Conservation (phyloP, 2,113 vertebrate species). For the Talpa occidentalis region DNA sequence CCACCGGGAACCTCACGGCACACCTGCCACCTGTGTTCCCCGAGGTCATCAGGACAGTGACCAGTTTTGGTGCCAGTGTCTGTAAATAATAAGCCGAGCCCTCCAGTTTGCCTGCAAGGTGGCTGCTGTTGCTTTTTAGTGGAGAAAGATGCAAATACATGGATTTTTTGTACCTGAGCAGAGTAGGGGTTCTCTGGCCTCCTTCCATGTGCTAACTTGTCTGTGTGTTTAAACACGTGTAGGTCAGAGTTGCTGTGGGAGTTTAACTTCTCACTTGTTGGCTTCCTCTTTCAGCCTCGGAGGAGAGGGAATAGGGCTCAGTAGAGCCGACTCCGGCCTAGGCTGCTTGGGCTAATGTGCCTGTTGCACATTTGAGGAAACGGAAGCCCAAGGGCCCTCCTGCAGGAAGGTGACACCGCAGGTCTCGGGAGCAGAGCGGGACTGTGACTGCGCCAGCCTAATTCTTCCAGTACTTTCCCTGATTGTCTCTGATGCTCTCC, state of each 20-base stretch:
- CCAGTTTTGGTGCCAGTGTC: neutral
- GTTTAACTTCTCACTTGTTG: neutral
- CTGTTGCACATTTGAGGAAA: neutral
- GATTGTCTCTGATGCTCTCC: neutral
- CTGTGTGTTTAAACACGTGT: neutral
- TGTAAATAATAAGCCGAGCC: neutral
- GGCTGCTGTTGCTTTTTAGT: neutral
- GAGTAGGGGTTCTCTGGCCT: neutral
- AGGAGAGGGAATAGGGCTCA: neutral
- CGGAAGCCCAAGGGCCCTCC: neutral
- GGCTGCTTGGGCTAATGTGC: neutral
- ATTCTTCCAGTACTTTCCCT: neutral
- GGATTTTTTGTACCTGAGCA: neutral
- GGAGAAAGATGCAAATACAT: neutral
- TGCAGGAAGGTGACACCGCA: too few relatives aligned
- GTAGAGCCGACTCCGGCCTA: neutral
- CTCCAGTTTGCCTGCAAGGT: neutral
- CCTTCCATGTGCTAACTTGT: neutral
- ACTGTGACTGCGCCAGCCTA: neutral
- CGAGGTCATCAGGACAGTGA: neutral
- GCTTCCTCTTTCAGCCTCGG: neutral
- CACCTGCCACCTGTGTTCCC: neutral
- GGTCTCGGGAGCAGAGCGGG: neutral
- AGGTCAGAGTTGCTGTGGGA: neutral
- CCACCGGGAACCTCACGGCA: fast-evolving